phyloP scores from a whole-genome alignment of 2,113 vertebrate species.

The Chauna torquata region DNA sequence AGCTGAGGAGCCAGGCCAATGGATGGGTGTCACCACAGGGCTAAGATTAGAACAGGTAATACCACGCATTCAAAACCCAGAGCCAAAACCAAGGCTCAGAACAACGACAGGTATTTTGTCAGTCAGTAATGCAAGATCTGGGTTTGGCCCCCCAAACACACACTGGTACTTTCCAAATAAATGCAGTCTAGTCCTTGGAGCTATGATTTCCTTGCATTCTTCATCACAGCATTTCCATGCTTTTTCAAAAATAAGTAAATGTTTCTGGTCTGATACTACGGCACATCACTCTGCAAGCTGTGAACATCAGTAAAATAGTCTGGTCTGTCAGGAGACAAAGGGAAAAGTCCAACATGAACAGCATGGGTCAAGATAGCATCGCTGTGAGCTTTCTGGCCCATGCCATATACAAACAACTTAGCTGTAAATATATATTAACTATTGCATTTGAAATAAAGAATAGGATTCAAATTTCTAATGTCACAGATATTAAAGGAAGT shows the following conservation, averaged over 20 bases:
- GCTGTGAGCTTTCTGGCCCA: neutral
- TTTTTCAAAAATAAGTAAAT: neutral
- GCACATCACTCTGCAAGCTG: neutral
- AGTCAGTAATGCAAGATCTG: neutral
- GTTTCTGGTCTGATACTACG: neutral
- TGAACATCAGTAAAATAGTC: neutral
- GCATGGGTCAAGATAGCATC: neutral
- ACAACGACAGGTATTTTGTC: neutral
- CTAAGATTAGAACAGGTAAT: neutral
- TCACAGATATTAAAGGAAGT: neutral
- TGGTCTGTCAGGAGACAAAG: neutral
- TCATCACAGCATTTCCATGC: neutral
- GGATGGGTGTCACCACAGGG: neutral
- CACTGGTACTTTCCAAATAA: neutral
- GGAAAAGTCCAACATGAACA: neutral
- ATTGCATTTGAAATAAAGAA: neutral
- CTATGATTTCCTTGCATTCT: neutral
- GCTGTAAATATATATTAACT: neutral
- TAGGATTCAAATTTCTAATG: neutral
- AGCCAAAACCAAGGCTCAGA: neutral
- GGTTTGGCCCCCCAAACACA: neutral
- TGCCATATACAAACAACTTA: neutral
- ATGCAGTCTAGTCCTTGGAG: neutral
- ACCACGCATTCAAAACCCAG: neutral
- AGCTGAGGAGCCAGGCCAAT: neutral